A percentile compares a stretch with the other conserved stretches of the same genome.
Evolutionary conservation across 2,797 vertebrate species (phyloP).

Genomic region (Cossypha caffra): DNA sequence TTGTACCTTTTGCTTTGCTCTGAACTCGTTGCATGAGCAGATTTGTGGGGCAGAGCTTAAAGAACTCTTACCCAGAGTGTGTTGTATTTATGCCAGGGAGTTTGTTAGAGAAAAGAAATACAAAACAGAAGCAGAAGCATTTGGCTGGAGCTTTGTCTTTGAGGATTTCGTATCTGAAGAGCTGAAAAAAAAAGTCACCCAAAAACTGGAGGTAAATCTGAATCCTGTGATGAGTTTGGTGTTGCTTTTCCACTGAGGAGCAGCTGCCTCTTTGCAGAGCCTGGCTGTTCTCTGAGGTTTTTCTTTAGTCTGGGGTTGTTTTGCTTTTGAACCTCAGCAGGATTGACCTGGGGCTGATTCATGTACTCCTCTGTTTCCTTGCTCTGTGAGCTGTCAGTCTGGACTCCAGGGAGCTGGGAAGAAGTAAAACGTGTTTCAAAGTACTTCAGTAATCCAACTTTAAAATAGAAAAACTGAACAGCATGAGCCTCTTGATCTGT

Average conservation of each 20-base stretch:
- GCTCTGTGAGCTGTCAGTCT: not conserved
- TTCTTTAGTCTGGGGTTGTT: not conserved
- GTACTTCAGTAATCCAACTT: not conserved
- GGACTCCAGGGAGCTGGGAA: not conserved
- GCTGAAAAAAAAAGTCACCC: slow-evolving; percentile 87
- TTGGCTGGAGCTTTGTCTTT: slow-evolving; percentile 98
- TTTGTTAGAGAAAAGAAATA: slow-evolving; percentile 90
- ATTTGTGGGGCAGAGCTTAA: not conserved
- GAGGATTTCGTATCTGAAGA: slow-evolving; percentile 91
- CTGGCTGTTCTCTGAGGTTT: not conserved
- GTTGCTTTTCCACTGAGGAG: not conserved
- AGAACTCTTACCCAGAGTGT: not conserved
- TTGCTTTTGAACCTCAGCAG: not conserved
- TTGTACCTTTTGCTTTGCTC: not conserved
- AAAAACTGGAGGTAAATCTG: slow-evolving; percentile 88
- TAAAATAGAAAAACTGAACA: not conserved
- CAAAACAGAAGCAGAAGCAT: slow-evolving; percentile 90
- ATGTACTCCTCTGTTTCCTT: not conserved
- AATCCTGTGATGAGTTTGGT: not conserved
- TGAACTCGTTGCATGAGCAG: not conserved
- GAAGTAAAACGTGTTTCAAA: not conserved
- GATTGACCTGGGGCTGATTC: not conserved
- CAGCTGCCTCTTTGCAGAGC: not conserved
- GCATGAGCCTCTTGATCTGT: not conserved
- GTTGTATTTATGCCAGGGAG: slow-evolving; percentile 78